These are phyloP conservation scores for Stratiomys singularior DNA, from an alignment of 2,888 invertebrate genomes.

Conservation along the genomic window DNA sequence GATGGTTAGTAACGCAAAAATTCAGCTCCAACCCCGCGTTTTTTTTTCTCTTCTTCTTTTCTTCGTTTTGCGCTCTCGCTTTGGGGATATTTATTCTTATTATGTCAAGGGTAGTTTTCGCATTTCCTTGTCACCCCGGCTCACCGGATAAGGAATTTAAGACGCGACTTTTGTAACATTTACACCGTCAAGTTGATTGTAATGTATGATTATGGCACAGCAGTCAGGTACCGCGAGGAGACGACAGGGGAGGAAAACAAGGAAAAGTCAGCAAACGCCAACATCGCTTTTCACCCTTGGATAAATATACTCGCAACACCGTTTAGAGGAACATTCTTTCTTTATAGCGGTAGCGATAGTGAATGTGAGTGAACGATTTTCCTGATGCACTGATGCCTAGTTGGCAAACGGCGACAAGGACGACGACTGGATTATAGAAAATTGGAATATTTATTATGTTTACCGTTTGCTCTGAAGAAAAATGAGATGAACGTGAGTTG, in stretches of 20 bases:
- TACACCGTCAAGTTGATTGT: conserved; percentile 41
- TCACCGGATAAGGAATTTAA: not conserved
- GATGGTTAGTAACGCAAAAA: not conserved
- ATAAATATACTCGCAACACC: not conserved
- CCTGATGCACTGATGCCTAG: too few species aligned
- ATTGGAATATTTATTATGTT: conserved; percentile 42
- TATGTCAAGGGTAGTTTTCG: conserved; percentile 34
- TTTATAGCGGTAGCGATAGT: too few species aligned
- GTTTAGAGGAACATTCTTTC: not conserved
- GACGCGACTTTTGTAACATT: conserved; percentile 34
- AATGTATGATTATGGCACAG: conserved; percentile 39
- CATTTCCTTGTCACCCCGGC: not conserved
- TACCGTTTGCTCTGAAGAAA: not conserved
- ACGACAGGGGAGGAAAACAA: not conserved
- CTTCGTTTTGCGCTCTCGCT: not conserved
- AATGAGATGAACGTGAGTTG: conserved; percentile 21
- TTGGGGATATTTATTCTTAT: conserved; percentile 37
- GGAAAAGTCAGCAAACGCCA: not conserved
- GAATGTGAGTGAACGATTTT: too few species aligned
- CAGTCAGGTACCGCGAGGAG: conserved; percentile 20
- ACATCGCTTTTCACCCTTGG: not conserved
- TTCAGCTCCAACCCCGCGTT: not conserved
- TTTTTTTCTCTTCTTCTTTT: not conserved
- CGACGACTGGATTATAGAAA: conserved; percentile 27
- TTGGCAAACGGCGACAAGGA: not conserved